Percentiles rank a stretch among this genome's conserved stretches.
phyloP scores from a whole-genome alignment of 1,140 invertebrate genomes.

The Neodiprion lecontei region DNA sequence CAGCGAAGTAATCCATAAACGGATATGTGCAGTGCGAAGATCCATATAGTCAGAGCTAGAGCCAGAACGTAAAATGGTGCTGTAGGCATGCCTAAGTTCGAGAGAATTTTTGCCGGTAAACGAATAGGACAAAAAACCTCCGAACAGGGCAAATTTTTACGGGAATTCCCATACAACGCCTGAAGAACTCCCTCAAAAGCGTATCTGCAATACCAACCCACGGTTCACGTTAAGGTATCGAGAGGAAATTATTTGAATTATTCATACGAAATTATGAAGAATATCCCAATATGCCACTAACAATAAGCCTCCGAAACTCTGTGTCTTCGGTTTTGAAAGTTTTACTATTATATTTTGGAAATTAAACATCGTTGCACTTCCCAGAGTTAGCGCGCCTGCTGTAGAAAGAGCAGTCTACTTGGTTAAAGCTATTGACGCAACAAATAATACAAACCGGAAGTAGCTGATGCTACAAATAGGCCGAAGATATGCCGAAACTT shows the following conservation, averaged over 20 bases:
- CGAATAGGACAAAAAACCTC: constrained; percentile 41
- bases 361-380: too few species aligned
- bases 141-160: constrained; percentile 64
- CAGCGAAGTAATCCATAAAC: constrained; percentile 44
- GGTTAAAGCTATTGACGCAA: too few species aligned
- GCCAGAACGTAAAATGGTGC: constrained; percentile 38
- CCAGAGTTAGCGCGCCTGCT: too few species aligned
- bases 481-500: constrained; percentile 75
- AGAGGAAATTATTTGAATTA: constrained; percentile 38
- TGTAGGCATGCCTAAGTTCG: constrained; percentile 48
- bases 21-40: constrained; percentile 39
- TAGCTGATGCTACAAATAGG: constrained; percentile 78
- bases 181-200: constrained; percentile 80
- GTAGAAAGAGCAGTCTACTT: too few species aligned
- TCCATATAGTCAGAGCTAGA: constrained; percentile 43
- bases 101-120: constrained; percentile 40
- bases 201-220: constrained; percentile 66
- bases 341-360: too few species aligned
- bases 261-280: too few species aligned
- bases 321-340: too few species aligned
- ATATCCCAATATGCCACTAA: too few species aligned
- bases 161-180: constrained; percentile 75
- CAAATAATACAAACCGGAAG: constrained; percentile 62
- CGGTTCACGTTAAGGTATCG: constrained; percentile 42
- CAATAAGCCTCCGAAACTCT: too few species aligned